A percentile compares a stretch with the other conserved stretches of the same genome.
Conservation (phyloP, 1,140 invertebrate genomes). For the Bradysia coprophila region DNA sequence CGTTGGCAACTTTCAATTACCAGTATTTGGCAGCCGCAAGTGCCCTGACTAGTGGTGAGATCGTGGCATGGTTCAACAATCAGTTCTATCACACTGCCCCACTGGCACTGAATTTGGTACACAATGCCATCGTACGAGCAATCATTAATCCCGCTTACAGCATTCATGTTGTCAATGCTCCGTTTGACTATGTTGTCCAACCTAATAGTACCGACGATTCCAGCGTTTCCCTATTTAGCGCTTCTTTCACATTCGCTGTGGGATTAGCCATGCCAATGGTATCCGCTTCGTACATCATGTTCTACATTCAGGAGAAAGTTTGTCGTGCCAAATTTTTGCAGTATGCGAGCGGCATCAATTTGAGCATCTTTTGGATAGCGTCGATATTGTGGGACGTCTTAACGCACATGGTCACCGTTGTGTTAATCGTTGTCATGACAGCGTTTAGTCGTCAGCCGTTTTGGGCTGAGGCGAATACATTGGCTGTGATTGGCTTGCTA, state of each 20-base stretch:
- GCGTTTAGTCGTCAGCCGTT: neutral
- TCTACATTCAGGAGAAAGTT: conserved; percentile 20
- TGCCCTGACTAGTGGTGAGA: conserved; percentile 11
- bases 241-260: conserved; percentile 39
- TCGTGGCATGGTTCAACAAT: conserved; percentile 40
- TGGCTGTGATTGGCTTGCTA: neutral
- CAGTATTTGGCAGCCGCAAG: too few species aligned
- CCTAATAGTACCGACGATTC: conserved; percentile 17
- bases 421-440: conserved; percentile 24
- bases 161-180: conserved; percentile 46
- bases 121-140: conserved; percentile 37
- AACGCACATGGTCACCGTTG: conserved; percentile 34
- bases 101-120: conserved; percentile 36
- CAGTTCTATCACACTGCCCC: conserved; percentile 49
- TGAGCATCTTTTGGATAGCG: conserved; percentile 49
- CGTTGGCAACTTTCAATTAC: too few species aligned
- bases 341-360: conserved; percentile 55
- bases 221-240: conserved; percentile 33
- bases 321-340: conserved; percentile 32
- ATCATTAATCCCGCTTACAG: conserved; percentile 22
- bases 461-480: neutral
- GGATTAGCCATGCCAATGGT: conserved; percentile 51
- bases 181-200: conserved; percentile 39
- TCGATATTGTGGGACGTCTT: conserved; percentile 54
- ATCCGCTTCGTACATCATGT: conserved; percentile 53